phyloP scores from a whole-genome alignment of 2,797 vertebrate species.

The Phoebastria nigripes region DNA sequence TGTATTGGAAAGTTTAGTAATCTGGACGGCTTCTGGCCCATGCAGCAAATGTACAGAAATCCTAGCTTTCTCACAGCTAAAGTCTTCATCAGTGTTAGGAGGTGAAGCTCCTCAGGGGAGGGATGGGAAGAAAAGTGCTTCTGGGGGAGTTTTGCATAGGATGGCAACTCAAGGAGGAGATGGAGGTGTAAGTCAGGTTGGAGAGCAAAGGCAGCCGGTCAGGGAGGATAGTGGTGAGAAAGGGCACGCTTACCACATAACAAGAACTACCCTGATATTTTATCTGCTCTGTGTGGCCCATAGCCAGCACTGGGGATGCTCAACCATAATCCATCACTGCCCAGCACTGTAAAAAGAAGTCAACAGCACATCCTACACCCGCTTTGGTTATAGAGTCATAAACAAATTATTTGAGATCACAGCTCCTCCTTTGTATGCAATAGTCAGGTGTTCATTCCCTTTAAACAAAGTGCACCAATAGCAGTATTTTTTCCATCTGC shows the following conservation, averaged over 20 bases:
- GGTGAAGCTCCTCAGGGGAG: neutral
- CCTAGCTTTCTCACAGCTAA: neutral
- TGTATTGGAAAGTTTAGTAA: conserved; percentile 22
- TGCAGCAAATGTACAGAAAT: neutral
- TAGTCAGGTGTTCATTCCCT: neutral
- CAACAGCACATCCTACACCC: neutral
- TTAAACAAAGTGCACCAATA: accelerated
- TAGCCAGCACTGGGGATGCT: neutral
- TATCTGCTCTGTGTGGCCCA: neutral
- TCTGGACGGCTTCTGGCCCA: neutral
- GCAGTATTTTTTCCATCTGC: neutral
- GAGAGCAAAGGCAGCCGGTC: neutral
- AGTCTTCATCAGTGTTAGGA: accelerated
- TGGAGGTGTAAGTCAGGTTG: accelerated
- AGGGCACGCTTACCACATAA: neutral
- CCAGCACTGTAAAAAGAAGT: neutral
- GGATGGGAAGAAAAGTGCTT: neutral
- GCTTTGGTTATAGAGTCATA: neutral
- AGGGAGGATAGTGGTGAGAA: neutral
- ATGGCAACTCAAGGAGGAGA: neutral
- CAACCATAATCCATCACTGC: neutral
- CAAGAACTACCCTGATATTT: neutral
- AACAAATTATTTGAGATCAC: neutral
- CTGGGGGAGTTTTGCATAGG: neutral
- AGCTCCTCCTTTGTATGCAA: neutral